A percentile compares a stretch with the other conserved stretches of the same genome.
Conservation (phyloP, 2,888 invertebrate genomes). For the Caenorhabditis doughertyi region DNA sequence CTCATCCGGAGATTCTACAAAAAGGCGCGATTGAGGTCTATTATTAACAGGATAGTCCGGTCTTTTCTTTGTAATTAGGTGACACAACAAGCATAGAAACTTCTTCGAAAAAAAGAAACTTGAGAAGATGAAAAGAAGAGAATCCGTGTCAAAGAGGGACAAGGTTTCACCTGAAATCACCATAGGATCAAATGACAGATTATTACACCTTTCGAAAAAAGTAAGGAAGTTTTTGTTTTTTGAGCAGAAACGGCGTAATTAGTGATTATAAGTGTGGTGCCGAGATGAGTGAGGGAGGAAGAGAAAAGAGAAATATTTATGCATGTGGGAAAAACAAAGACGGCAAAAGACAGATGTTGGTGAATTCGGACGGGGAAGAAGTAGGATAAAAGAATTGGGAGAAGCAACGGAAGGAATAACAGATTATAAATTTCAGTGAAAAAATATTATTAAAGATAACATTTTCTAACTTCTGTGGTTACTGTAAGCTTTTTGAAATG, state of each 20-base stretch:
- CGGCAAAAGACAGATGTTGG: not conserved
- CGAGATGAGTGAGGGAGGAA: slow-evolving; percentile 16
- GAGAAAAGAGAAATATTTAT: slow-evolving; percentile 49
- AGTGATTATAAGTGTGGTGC: slow-evolving; percentile 34
- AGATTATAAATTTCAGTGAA: slow-evolving; percentile 1
- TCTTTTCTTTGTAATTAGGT: slow-evolving; percentile 51
- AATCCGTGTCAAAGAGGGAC: slow-evolving; percentile 22
- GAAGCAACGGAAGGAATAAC: not conserved
- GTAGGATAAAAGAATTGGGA: not conserved
- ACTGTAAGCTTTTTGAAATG: too few species aligned
- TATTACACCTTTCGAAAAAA: not conserved
- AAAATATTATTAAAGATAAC: too few species aligned
- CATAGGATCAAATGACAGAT: slow-evolving; percentile 27
- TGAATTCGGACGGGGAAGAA: not conserved
- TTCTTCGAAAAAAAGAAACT: slow-evolving; percentile 23
- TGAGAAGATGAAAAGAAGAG: slow-evolving; percentile 24
- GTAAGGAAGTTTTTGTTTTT: slow-evolving; percentile 5
- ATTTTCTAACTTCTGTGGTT: too few species aligned
- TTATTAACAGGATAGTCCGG: slow-evolving; percentile 56
- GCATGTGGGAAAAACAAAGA: slow-evolving; percentile 52
- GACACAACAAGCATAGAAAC: slow-evolving; percentile 26
- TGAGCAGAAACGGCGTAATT: slow-evolving; percentile 40
- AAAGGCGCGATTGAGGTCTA: slow-evolving; percentile 36
- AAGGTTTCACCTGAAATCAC: slow-evolving; percentile 26
- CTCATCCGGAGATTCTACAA: slow-evolving; percentile 33